These are phyloP conservation scores for Branchinecta sandiegonensis DNA, from an alignment of 2,888 invertebrate genomes.

Conservation along the genomic window DNA sequence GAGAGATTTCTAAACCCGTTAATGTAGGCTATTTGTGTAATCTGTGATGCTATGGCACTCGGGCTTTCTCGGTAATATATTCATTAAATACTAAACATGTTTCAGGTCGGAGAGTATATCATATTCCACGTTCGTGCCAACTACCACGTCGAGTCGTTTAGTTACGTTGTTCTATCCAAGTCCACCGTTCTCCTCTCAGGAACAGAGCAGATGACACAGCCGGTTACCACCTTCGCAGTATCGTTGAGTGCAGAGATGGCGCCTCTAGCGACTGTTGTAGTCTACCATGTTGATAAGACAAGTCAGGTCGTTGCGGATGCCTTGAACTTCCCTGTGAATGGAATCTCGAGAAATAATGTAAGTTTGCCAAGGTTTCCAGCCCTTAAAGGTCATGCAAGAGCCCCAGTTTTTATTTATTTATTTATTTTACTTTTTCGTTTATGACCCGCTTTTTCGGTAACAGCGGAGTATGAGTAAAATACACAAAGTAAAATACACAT, in stretches of 20 bases:
- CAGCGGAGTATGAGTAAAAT: too few species aligned
- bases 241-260: conserved; percentile 77
- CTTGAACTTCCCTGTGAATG: conserved; percentile 90
- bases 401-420: too few species aligned
- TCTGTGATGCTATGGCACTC: too few species aligned
- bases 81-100: too few species aligned
- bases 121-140: conserved; percentile 86
- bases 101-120: conserved; percentile 78
- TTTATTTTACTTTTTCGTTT: too few species aligned
- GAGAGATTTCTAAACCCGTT: background rate
- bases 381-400: too few species aligned
- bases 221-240: conserved; percentile 63
- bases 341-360: conserved; percentile 78
- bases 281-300: conserved; percentile 62
- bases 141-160: conserved; percentile 72
- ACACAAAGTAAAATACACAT: too few species aligned
- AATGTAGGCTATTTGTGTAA: background rate
- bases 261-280: conserved; percentile 74
- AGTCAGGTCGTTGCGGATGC: conserved; percentile 82
- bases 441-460: too few species aligned
- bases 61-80: background rate
- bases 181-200: conserved; percentile 74
- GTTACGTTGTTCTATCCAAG: conserved; percentile 80
- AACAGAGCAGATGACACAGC: conserved; percentile 64
- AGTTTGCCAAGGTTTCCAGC: conserved; percentile 27